These are phyloP conservation scores for Myotis myotis DNA, from an alignment of 2,797 vertebrate species.

Conservation along the genomic window DNA sequence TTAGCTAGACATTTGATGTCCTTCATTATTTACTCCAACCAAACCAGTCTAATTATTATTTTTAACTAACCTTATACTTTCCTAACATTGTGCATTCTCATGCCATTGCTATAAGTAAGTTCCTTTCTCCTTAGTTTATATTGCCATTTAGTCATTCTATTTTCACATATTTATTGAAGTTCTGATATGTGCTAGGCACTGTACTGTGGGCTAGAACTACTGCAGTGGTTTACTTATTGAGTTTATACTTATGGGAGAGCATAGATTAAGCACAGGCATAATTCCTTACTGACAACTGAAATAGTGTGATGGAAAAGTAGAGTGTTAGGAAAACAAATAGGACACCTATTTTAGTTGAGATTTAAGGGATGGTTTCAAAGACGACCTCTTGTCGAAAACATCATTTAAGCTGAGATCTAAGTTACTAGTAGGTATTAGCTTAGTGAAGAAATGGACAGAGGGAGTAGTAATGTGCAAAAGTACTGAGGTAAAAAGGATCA, in stretches of 20 bases:
- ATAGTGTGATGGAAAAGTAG: neutral
- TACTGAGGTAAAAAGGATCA: neutral
- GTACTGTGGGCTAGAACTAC: neutral
- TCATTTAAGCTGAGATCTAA: neutral
- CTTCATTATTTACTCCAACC: neutral
- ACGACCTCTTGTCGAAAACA: neutral
- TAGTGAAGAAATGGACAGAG: conserved; percentile 2
- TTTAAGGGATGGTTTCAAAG: neutral
- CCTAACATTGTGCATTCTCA: neutral
- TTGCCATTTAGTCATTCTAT: neutral
- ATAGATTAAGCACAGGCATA: neutral
- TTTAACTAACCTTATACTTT: neutral
- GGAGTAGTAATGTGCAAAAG: neutral
- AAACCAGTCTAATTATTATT: neutral
- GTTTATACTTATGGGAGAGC: neutral
- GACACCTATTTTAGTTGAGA: neutral
- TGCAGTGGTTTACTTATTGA: neutral
- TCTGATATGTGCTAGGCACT: neutral
- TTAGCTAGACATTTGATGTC: neutral
- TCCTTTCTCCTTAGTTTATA: neutral
- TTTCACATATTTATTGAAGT: neutral
- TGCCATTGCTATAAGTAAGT: neutral
- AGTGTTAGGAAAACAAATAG: neutral
- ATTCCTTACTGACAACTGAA: neutral
- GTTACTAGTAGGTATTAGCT: neutral